Evolutionary conservation across 2,113 vertebrate species (phyloP), one percentile per base, ranked within the genome.

Genomic region (Tympanuchus pallidicinctus): DNA sequence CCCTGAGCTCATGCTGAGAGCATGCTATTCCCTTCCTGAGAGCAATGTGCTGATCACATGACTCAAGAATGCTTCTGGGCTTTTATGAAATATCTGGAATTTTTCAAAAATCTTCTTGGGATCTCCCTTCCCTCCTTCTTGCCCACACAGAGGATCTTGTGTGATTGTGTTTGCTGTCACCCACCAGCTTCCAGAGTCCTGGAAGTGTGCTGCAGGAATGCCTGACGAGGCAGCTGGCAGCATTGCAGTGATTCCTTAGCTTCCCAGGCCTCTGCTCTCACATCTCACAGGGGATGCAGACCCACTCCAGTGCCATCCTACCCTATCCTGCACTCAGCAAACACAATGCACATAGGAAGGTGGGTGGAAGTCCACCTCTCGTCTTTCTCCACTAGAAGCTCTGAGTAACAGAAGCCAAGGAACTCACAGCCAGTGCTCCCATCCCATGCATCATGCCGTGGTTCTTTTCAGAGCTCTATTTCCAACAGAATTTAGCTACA

Each of bases 161-260:
- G 50, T 0, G 0, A 72, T 38, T 32, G 8, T 40, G 6, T 94
- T 95, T 85, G 32, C 56, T 16, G 27, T 10, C 64, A 75, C 19
- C 34, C 77, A 70, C 32, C 70, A 10, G 2, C 8, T 76, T 66
- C 50, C 14, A 13, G 12, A 2, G 12, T 36, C 28, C 40, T 89
- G 65, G 6, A 79, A 84, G 66, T 24, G 32, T 43, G 20, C 56
- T 21, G n/a, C 20, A 64, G 83, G 85, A 90, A 85, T 71, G 94
- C 73, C 70, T 45, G 4, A 86, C 64, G 66, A 95, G 47, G 86
- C 82, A 77, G 82, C 48, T 96, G 89, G 66, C 74, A 96, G 70
- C 50, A n/a, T 21, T 75, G 83, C 78, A 95, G 78, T 16, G 36
- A 84, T 92, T 94, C 52, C 8, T 86, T 56, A 89, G 85, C 86